Evolutionary conservation across 1,140 invertebrate genomes (phyloP), one percentile per base, ranked within the genome.

Genomic region (Batillaria attramentaria): DNA sequence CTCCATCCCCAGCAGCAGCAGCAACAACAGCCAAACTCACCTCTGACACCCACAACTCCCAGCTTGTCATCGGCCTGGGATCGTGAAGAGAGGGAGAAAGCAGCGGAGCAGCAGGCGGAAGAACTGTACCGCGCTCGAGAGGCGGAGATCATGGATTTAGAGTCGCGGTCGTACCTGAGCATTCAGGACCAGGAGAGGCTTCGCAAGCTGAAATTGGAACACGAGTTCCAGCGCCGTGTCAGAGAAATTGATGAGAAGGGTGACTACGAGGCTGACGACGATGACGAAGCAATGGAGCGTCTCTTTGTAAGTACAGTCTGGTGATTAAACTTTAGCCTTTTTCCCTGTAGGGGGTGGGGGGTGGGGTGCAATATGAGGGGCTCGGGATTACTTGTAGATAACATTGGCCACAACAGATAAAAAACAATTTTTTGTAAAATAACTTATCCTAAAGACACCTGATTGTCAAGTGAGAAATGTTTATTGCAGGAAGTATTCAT

Each of bases 151-250:
- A 69, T 62, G 0, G 87, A 89, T 0, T 80, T 91, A 28, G 85
- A 89, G 70, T 77, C 86, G 20, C 80, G 84, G 75, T 81, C 83
- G 10, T 87, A 88, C 77, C 79, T 89, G 13, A 86, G 82, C 20
- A 86, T 85, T 0, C 85, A 88, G 76, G 90, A 91, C 39, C 84
- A 89, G 75, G 88, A 90, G 6, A 70, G 89, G 33, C 81, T 91
- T 50, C 60, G 84, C 20, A 87, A 88, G 75, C 81, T 91, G 41
- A 84, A 84, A 46, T 79, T 90, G 68, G 89, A 91, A 41, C 85
- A 88, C 57, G 90, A 91, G 81, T 91, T 91, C 69, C 88, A 91
- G 76, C 77, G 88, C 35, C 77, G 90, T 20, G 86, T 89, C 1
- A 72, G 87, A 79, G 88, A 90, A 77, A 87, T 86, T 20, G 83